These are phyloP conservation scores for Mastomys coucha DNA, from an alignment of 2,113 vertebrate species.

Conservation along the genomic window DNA sequence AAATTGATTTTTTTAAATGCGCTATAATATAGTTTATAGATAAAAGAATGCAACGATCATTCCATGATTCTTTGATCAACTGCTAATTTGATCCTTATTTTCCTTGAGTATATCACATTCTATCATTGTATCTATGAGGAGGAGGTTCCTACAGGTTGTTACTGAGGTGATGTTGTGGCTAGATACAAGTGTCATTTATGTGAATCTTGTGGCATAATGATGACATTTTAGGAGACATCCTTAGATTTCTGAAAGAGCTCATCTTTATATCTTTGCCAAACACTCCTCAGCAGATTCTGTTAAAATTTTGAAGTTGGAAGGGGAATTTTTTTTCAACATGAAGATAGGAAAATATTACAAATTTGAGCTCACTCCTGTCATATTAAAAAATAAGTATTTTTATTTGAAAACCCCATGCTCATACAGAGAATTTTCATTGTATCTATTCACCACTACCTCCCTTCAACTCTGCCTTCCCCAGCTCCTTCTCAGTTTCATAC, in stretches of 20 bases:
- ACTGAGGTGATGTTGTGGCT: neutral
- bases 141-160: neutral
- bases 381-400: neutral
- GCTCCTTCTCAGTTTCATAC: neutral
- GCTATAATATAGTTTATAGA: neutral
- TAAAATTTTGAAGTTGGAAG: neutral
- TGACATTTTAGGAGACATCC: neutral
- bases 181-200: neutral
- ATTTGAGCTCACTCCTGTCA: neutral
- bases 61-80: neutral
- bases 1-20: neutral
- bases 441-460: no score
- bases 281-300: neutral
- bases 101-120: neutral
- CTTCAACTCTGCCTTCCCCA: neutral
- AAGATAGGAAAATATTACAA: neutral
- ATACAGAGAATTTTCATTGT: neutral
- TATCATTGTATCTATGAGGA: neutral
- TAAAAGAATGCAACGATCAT: neutral
- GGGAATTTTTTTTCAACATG: neutral
- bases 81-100: constrained; percentile 5
- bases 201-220: neutral
- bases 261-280: neutral
- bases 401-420: neutral
- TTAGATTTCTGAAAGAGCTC: neutral